These are phyloP conservation scores for Spilogale gracilis DNA, from an alignment of 2,113 vertebrate species.

Conservation along the genomic window DNA sequence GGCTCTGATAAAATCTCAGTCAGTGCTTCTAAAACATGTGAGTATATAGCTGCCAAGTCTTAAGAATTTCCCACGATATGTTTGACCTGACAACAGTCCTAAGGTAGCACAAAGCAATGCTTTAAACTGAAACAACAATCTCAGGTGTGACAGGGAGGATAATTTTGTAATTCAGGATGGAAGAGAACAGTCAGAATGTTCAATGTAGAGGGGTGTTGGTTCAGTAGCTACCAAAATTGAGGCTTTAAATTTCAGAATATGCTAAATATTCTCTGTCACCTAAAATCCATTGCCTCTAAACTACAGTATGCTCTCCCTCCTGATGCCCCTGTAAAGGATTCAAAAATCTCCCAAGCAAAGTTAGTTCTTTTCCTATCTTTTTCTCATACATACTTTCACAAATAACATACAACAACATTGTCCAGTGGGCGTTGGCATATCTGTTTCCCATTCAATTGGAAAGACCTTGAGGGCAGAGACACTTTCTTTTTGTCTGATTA, in stretches of 20 bases:
- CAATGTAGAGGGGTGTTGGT: background rate
- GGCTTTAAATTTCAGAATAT: background rate
- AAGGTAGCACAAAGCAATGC: background rate
- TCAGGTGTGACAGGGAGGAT: background rate
- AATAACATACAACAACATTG: background rate
- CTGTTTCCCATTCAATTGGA: slow-evolving; percentile 12
- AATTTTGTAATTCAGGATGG: background rate
- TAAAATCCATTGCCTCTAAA: background rate
- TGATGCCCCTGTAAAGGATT: background rate
- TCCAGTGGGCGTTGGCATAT: background rate
- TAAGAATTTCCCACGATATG: background rate
- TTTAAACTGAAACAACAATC: background rate
- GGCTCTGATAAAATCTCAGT: background rate
- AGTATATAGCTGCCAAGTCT: background rate
- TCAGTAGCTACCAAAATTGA: background rate
- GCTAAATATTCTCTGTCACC: background rate
- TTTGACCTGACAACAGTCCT: background rate
- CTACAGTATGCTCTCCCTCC: background rate
- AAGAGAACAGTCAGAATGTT: background rate
- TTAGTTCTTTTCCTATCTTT: background rate
- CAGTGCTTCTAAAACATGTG: background rate
- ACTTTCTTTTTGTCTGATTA: background rate
- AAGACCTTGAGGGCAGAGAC: background rate
- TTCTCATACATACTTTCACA: background rate
- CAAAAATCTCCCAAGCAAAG: background rate